These are phyloP conservation scores for Pelusios castaneus DNA, from an alignment of 2,113 vertebrate genomes.

Conservation along the genomic window DNA sequence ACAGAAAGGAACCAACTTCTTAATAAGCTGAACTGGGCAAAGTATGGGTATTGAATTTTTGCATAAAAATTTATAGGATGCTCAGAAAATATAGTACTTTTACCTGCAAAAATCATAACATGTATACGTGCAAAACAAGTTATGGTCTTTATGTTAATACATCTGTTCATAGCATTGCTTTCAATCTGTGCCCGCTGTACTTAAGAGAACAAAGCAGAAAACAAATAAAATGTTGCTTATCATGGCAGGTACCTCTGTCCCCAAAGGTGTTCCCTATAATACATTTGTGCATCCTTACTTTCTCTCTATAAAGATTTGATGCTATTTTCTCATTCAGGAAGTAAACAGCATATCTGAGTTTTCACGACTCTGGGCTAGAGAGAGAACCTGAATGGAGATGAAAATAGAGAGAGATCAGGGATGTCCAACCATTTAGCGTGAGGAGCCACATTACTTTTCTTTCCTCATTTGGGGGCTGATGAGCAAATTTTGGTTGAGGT, in stretches of 20 bases:
- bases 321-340: neutral
- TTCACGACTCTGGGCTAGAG: neutral
- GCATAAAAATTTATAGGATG: neutral
- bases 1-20: neutral
- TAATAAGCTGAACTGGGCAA: neutral
- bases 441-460: too few species aligned
- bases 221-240: neutral
- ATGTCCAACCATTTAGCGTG: too few species aligned
- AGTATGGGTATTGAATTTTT: neutral
- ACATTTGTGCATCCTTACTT: neutral
- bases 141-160: neutral
- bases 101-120: neutral
- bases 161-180: neutral
- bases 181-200: neutral
- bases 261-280: neutral
- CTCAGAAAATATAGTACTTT: neutral
- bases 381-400: neutral
- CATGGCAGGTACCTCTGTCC: neutral
- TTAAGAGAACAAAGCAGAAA: neutral
- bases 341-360: neutral
- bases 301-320: neutral
- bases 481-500: too few species aligned
- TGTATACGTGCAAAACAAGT: neutral
- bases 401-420: too few species aligned
- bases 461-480: too few species aligned